Evolutionary conservation across 1,140 invertebrate species (phyloP), one percentile per base, ranked within the genome.

Genomic region (Leptinotarsa undecemlineata): DNA sequence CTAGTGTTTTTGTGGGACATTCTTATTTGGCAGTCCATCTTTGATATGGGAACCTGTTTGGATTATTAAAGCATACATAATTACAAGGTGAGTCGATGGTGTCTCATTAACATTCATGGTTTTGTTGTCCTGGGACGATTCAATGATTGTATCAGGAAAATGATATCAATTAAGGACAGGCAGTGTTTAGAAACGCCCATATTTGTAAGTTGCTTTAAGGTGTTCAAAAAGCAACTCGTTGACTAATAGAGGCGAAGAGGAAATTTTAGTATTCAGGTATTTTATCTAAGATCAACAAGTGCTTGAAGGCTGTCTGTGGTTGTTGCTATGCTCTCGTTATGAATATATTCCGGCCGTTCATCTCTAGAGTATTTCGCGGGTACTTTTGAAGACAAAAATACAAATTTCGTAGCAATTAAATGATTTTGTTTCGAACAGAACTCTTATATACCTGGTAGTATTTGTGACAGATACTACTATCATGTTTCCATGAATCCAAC

Each of bases 1-100:
- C 57, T 57, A 57, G 69, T 26, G 48, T 71, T 71, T 62, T 57
- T 60, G 57, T 71, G 69, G 69, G 60, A 57, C 20, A 17, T 17
- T 23, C 21, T 71, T 61, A 61, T 71, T 48, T 69, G 48, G 68
- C 15, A 48, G 69, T 71, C 51, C 21, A 26, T 71, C 48, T n/a
- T 42, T 23, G 69, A 51, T 26, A 21, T 20, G 20, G 51, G 21
- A 71, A 71, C 69, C 57, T 60, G 69, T 71, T 71, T 71, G 69
- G 66, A 68, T 68, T 68, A 68, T 42, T 42, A 42, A 42, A 42
- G n/a, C n/a, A 68, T 68, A 68, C 33, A 68, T 42, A 57, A 57
- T 57, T 57, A 57, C 51, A 57, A 57, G 51, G 51, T 57, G 51
- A 57, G 51, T 57, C 51, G 13, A 19, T n/a, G 17, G n/a, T 57